Evolutionary conservation across 2,797 vertebrate genomes (phyloP).

Genomic region (Tamandua tetradactyla): DNA sequence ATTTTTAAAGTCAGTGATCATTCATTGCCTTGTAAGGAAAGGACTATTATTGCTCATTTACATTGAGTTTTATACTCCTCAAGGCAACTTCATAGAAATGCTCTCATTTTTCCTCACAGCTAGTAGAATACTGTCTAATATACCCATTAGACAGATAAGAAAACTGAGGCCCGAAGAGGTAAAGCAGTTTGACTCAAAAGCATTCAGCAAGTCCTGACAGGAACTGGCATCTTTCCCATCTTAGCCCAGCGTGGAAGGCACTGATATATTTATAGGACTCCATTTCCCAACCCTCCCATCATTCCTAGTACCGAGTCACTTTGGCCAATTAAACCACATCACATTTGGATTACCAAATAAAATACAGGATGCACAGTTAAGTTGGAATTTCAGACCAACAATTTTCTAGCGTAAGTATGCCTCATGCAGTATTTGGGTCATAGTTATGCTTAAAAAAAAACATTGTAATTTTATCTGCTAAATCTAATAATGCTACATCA

Average conservation of each 20-base stretch:
- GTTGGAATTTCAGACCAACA: neutral
- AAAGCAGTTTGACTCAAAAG: neutral
- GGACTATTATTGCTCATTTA: neutral
- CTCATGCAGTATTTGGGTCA: neutral
- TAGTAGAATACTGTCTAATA: neutral
- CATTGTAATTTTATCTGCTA: neutral
- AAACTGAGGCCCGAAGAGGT: neutral
- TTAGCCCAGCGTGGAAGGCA: neutral
- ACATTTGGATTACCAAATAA: neutral
- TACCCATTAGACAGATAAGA: neutral
- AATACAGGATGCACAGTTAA: neutral
- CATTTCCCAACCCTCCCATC: neutral
- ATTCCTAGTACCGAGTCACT: neutral
- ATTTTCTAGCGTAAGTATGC: neutral
- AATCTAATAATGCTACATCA: neutral
- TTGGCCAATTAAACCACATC: neutral
- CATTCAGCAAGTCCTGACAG: neutral
- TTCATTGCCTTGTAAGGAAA: neutral
- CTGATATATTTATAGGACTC: too few relatives aligned
- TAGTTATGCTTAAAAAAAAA: neutral
- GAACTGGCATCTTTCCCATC: neutral
- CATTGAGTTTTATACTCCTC: neutral
- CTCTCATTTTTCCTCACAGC: neutral
- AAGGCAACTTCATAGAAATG: neutral
- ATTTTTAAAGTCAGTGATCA: neutral